Evolutionary conservation across 2,113 vertebrate genomes (phyloP).

Genomic region (Aviceda subcristata): DNA sequence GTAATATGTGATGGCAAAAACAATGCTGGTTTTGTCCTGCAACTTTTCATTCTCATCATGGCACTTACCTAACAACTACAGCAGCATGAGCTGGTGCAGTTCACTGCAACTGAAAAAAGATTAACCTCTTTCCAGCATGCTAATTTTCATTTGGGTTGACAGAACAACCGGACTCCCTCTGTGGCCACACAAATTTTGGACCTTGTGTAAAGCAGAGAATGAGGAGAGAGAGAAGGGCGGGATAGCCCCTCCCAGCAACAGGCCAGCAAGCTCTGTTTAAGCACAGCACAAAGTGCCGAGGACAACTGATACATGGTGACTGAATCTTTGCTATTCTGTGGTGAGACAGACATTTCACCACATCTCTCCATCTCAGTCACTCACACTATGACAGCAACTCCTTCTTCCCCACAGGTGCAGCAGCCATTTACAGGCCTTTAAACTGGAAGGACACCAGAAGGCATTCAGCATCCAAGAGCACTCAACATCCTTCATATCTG

Average conservation of each 20-base stretch:
- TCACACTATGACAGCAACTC: neutral
- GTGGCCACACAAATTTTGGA: neutral
- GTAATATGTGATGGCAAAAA: neutral
- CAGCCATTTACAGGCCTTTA: neutral
- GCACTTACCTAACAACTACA: neutral
- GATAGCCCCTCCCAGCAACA: neutral
- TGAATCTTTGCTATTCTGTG: neutral
- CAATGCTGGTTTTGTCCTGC: neutral
- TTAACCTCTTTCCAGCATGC: neutral
- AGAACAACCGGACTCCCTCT: neutral
- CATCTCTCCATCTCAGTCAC: neutral
- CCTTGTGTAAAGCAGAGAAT: neutral
- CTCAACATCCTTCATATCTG: neutral
- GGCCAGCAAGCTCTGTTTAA: neutral
- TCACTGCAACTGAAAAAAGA: neutral
- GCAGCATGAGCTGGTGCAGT: neutral
- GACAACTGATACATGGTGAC: neutral
- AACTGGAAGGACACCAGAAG: rapidly evolving
- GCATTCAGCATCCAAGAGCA: neutral
- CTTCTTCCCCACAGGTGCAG: neutral
- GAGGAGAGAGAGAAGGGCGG: neutral
- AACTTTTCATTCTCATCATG: neutral
- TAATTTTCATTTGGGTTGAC: neutral
- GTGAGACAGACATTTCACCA: neutral
- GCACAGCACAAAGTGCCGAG: neutral